Evolutionary conservation across 2,888 invertebrate genomes (phyloP).

Genomic region (Acleris holmiana): DNA sequence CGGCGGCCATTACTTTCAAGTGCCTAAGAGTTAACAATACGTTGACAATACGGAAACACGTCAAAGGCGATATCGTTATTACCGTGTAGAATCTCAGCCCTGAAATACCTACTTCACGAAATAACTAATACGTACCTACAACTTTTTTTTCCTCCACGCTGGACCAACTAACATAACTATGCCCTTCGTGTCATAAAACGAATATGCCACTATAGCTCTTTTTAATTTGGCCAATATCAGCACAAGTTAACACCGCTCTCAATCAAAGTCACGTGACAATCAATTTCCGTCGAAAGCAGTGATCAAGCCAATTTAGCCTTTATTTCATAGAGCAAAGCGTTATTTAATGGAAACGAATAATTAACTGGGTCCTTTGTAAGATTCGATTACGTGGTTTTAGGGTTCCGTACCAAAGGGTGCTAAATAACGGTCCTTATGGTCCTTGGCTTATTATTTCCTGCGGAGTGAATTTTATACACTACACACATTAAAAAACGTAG

Average conservation of each 20-base stretch:
- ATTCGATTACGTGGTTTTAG: constrained; percentile 21
- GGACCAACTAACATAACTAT: neutral
- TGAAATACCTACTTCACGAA: too few species aligned
- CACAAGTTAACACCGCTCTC: constrained; percentile 18
- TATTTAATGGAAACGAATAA: constrained; percentile 2
- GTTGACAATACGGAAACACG: too few species aligned
- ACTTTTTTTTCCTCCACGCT: constrained; percentile 1
- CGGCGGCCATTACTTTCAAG: too few species aligned
- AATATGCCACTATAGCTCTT: neutral
- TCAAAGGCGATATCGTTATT: too few species aligned
- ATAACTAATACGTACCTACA: neutral
- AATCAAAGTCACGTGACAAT: constrained; percentile 35
- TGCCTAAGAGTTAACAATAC: too few species aligned
- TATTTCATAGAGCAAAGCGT: neutral
- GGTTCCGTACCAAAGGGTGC: too few species aligned
- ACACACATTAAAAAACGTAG: too few species aligned
- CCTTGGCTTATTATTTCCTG: too few species aligned
- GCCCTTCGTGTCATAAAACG: neutral
- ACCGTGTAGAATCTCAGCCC: too few species aligned
- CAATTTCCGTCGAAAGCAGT: constrained; percentile 26
- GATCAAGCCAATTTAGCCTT: constrained; percentile 2
- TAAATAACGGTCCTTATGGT: too few species aligned
- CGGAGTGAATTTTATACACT: too few species aligned
- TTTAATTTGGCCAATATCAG: constrained; percentile 5
- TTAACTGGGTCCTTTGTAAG: constrained; percentile 15